These are phyloP conservation scores for Hipposideros larvatus DNA, from an alignment of 2,797 vertebrate species.

Conservation along the genomic window DNA sequence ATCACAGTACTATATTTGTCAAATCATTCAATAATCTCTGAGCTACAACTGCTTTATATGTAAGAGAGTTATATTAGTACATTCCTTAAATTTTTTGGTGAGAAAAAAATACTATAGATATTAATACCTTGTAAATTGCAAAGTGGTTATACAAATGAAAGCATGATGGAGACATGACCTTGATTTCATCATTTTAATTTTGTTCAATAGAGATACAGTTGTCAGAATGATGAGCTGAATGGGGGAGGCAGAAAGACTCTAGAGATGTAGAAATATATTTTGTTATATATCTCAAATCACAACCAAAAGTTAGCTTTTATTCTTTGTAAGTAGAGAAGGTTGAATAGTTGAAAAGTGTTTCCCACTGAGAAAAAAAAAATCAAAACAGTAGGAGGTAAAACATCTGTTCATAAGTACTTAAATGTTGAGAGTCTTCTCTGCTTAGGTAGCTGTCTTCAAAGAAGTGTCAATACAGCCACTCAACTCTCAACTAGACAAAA, in stretches of 20 bases:
- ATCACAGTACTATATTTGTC: background rate
- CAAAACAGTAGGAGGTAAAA: background rate
- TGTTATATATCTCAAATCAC: background rate
- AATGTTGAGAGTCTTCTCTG: background rate
- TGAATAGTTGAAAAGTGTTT: background rate
- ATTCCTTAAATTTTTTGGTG: background rate
- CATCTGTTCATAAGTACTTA: background rate
- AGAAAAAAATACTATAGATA: background rate
- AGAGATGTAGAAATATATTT: background rate
- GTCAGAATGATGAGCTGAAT: background rate
- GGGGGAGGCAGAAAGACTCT: background rate
- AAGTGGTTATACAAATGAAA: background rate
- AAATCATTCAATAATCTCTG: background rate
- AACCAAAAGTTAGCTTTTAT: background rate
- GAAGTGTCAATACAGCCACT: background rate
- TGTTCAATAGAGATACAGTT: background rate
- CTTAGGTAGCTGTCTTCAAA: background rate
- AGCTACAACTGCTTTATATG: background rate
- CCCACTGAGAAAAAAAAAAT: background rate
- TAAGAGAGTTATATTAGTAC: background rate
- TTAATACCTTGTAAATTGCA: background rate
- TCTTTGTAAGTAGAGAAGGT: background rate
- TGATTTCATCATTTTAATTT: slow-evolving; percentile 10
- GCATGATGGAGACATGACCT: background rate
- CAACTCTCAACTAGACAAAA: background rate